Conservation (phyloP, 2,113 vertebrate genomes). For the Alethe castanea region DNA sequence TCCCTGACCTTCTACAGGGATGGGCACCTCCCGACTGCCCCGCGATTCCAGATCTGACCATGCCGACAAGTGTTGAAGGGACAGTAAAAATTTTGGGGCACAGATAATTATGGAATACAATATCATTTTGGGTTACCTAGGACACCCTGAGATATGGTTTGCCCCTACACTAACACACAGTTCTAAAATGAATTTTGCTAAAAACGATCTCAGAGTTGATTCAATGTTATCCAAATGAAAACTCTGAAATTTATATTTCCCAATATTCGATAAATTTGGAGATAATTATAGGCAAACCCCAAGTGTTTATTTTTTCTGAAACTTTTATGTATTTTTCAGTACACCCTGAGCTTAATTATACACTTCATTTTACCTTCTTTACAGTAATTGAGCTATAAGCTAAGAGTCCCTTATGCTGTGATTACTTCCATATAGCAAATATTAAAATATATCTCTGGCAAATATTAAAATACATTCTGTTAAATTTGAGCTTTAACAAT, state of each 20-base stretch:
- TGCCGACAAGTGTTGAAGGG: accelerated
- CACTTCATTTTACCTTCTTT: not conserved
- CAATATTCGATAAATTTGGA: not conserved
- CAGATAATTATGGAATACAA: not conserved
- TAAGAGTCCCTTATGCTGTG: not conserved
- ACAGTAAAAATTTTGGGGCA: not conserved
- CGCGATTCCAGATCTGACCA: accelerated
- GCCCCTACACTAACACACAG: not conserved
- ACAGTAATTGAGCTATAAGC: not conserved
- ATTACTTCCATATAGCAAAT: not conserved
- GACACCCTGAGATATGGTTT: not conserved
- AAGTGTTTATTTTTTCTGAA: not conserved
- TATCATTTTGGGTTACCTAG: not conserved
- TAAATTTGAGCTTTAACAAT: not conserved
- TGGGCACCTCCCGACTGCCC: accelerated
- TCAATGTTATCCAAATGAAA: not conserved
- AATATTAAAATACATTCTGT: not conserved
- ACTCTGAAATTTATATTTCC: not conserved
- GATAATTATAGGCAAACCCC: not conserved
- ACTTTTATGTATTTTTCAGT: not conserved
- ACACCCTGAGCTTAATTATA: not conserved
- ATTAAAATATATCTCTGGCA: not conserved
- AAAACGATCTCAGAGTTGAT: not conserved
- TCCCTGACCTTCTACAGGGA: not conserved
- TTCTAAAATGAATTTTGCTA: not conserved